Evolutionary conservation across 1,140 invertebrate genomes (phyloP).

Genomic region (Drosophila murphyi): DNA sequence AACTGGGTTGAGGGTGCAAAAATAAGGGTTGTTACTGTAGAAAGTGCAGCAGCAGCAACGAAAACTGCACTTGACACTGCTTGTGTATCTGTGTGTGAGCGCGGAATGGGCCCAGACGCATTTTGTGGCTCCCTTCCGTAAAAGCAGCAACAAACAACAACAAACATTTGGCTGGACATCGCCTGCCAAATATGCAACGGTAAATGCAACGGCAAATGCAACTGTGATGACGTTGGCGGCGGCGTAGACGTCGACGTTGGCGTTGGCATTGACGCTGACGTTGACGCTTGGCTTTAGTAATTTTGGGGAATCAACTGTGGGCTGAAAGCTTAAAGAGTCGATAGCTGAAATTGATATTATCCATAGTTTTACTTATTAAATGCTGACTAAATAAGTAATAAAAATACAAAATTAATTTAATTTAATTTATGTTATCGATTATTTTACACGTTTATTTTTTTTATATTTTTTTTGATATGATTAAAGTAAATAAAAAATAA

Average conservation of each 20-base stretch:
- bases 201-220: conserved; percentile 42
- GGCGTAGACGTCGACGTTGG: conserved; percentile 28
- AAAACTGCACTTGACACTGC: conserved; percentile 50
- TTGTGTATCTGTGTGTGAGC: conserved; percentile 29
- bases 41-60: conserved; percentile 54
- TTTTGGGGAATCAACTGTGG: neutral
- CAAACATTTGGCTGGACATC: conserved; percentile 36
- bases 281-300: conserved; percentile 4
- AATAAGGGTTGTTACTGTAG: conserved; percentile 74
- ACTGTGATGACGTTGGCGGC: conserved; percentile 21
- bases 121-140: conserved; percentile 45
- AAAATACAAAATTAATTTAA: too few species aligned
- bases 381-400: too few species aligned
- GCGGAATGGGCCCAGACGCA: conserved; percentile 63
- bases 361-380: too few species aligned
- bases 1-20: conserved; percentile 28
- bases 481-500: too few species aligned
- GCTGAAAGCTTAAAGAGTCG: neutral
- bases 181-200: conserved; percentile 44
- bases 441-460: too few species aligned
- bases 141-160: conserved; percentile 13
- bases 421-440: too few species aligned
- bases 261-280: conserved; percentile 1
- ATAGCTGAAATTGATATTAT: too few species aligned
- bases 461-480: too few species aligned